These are phyloP conservation scores for Chymomyza caudatula DNA, from an alignment of 2,888 invertebrate species.

Conservation along the genomic window DNA sequence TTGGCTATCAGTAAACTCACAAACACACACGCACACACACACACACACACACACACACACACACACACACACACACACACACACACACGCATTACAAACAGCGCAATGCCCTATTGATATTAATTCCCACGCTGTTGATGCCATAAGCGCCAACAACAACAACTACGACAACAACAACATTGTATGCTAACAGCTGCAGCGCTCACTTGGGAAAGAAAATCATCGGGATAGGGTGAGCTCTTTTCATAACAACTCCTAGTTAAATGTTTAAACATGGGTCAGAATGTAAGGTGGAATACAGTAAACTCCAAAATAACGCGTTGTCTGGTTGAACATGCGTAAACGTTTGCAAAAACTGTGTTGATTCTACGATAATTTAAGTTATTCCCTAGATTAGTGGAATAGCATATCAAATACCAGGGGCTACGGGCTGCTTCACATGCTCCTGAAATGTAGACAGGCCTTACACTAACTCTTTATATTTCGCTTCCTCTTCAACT, in stretches of 20 bases:
- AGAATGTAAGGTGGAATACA: neutral
- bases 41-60: neutral
- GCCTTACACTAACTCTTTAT: too few relatives aligned
- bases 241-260: neutral
- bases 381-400: too few relatives aligned
- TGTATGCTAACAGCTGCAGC: neutral
- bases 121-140: slow-evolving; percentile 65
- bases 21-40: neutral
- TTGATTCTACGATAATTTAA: too few relatives aligned
- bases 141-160: slow-evolving; percentile 7
- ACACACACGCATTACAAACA: slow-evolving; percentile 22
- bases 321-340: neutral
- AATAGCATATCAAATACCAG: too few relatives aligned
- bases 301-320: neutral
- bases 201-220: neutral
- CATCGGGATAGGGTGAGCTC: neutral
- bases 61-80: neutral
- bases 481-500: too few relatives aligned
- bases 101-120: slow-evolving; percentile 60
- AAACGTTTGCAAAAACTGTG: neutral
- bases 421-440: too few relatives aligned
- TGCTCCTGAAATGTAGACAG: too few relatives aligned
- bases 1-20: slow-evolving; percentile 41
- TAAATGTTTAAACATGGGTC: neutral
- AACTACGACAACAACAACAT: neutral